Conservation (phyloP, 2,797 vertebrate species). For the Pantherophis vulpinus region DNA sequence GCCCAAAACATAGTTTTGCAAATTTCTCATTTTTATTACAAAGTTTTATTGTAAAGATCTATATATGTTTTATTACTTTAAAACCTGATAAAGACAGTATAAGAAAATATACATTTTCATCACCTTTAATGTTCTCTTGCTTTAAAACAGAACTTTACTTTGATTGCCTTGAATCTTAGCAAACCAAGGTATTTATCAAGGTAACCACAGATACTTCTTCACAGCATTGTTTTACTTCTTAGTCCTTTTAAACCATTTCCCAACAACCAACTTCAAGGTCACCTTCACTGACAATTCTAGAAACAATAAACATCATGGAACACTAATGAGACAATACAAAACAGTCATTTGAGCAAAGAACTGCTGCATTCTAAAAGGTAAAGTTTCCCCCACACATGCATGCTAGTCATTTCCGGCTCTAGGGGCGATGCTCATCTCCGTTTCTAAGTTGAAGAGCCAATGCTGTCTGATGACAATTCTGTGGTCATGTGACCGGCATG, state of each 20-base stretch:
- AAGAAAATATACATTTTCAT: not conserved
- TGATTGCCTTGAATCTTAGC: not conserved
- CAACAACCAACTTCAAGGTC: not conserved
- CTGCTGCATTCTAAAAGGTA: not conserved
- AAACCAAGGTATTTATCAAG: not conserved
- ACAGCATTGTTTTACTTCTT: not conserved
- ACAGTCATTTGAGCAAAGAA: not conserved
- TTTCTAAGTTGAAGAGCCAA: too few species aligned
- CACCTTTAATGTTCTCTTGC: not conserved
- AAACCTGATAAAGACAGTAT: not conserved
- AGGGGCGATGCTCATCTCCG: too few species aligned
- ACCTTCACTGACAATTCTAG: not conserved
- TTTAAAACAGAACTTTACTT: not conserved
- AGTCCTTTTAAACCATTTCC: not conserved
- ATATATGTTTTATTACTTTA: not conserved
- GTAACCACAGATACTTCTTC: not conserved
- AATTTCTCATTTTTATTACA: not conserved
- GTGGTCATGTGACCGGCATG: too few species aligned
- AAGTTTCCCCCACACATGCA: too few species aligned
- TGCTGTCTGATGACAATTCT: too few species aligned
- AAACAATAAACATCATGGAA: not conserved
- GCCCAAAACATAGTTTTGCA: not conserved
- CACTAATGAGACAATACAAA: not conserved
- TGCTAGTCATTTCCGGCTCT: too few species aligned
- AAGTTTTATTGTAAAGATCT: not conserved